Conservation (phyloP, 2,797 vertebrate species). For the Stomatorhinus walkeri region DNA sequence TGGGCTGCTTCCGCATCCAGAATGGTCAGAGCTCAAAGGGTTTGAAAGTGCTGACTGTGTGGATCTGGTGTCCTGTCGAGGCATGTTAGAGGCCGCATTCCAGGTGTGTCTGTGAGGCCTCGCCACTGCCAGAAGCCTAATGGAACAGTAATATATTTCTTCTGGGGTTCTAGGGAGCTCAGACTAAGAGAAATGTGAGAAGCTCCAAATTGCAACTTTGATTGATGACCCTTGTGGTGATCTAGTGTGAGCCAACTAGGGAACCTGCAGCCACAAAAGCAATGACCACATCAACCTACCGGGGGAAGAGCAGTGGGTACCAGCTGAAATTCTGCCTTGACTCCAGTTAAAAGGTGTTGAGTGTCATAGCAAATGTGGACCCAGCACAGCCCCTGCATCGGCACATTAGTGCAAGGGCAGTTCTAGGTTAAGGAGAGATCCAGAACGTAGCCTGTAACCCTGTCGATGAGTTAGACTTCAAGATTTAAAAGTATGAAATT, state of each 20-base stretch:
- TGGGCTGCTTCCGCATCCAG: neutral
- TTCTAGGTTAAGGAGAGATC: neutral
- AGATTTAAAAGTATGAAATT: neutral
- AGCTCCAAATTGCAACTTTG: neutral
- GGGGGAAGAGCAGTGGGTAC: neutral
- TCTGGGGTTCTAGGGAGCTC: neutral
- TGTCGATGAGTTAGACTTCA: neutral
- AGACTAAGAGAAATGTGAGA: neutral
- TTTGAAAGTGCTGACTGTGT: constrained; percentile 15
- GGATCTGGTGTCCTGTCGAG: constrained; percentile 2
- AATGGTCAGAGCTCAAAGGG: neutral
- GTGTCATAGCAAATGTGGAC: neutral
- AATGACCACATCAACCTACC: neutral
- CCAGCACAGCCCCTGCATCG: neutral
- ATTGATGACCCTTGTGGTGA: neutral
- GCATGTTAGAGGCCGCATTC: constrained; percentile 16
- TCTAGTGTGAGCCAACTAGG: neutral
- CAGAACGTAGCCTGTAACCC: neutral
- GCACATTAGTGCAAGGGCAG: neutral
- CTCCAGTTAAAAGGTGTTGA: neutral
- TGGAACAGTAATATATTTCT: neutral
- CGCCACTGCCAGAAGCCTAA: neutral
- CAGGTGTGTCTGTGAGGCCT: constrained; percentile 1
- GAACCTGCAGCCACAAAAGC: neutral
- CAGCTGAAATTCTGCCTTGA: neutral